A percentile compares a stretch with the other conserved stretches of the same genome.
Evolutionary conservation across 2,797 vertebrate genomes (phyloP).

Genomic region (Sebastes kiyomatsui): DNA sequence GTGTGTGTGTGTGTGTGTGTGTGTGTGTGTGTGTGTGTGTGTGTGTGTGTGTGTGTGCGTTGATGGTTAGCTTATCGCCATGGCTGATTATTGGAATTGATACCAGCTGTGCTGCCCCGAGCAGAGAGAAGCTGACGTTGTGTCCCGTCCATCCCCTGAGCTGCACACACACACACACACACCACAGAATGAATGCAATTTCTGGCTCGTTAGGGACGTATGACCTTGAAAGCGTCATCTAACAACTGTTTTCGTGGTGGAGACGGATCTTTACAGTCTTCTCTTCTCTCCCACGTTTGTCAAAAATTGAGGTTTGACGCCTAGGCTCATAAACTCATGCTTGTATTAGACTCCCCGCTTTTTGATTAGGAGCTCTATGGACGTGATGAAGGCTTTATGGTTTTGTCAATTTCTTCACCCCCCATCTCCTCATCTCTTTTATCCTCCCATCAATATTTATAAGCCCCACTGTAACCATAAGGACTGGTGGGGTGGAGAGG

Average conservation of each 20-base stretch:
- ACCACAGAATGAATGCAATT: not conserved
- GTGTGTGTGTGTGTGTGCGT: constrained; percentile 4
- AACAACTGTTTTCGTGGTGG: not conserved
- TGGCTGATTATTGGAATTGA: constrained; percentile 71
- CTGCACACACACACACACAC: constrained; percentile 4
- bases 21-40: no score
- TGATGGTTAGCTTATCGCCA: constrained; percentile 62
- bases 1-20: no score
- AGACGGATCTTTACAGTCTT: not conserved
- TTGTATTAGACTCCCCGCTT: constrained; percentile 2
- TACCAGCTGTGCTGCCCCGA: constrained; percentile 66
- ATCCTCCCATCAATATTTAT: constrained; percentile 65
- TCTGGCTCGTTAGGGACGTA: not conserved
- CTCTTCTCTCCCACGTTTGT: not conserved
- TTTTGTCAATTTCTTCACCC: constrained; percentile 44
- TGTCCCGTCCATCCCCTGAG: constrained; percentile 37
- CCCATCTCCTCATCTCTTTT: constrained; percentile 49
- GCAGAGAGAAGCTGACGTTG: constrained; percentile 46
- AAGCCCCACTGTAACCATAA: constrained; percentile 44
- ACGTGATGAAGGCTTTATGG: constrained; percentile 45
- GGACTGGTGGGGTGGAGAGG: constrained; percentile 1
- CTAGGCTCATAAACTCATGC: constrained; percentile 18
- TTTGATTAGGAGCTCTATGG: constrained; percentile 44
- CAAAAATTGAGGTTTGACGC: not conserved
- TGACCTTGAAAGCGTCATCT: constrained; percentile 21